Base-by-base conservation (phyloP, 2,113 vertebrate species). In the Calyptomena viridis region DNA sequence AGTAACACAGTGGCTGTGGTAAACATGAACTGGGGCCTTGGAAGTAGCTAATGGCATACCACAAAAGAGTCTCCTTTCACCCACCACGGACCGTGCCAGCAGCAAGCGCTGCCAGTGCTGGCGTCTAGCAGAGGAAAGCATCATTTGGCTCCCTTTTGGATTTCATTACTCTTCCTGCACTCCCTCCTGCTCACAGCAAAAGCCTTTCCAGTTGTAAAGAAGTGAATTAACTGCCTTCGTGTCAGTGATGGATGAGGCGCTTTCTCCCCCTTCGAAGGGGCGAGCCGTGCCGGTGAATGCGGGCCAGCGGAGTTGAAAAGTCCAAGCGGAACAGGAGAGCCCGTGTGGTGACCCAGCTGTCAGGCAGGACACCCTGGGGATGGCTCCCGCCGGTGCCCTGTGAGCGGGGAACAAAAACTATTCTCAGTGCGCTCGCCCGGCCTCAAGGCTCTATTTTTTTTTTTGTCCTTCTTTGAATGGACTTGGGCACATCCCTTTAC, bases 191-290 rank as follows among this genome's bases (percentile, higher is more conserved):
- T 82, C 73, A 22, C 90, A 94, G 95, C 93, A 62, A 55, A 89
- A 80, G 93, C 93, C 94, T 95, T 96, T 97, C 97, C 91, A 79
- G 94, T 97, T 94, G 94, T 94, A 94, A 96, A 97, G 95, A 30
- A 91, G 96, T 30, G 89, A 97, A 97, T 96, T 97, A 95, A 91
- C 89, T 97, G 94, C 88, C 91, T 95, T 55, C 7, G 4, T 98
- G 98, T 98, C 98, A 98, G 98, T 98, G 98, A 98, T 98, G 92
- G 98, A 98, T 98, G 98, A 98, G 97, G 95, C 93, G 52, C 87
- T 98, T 98, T 97, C 98, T 97, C 64, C 94, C 91, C 93, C 97
- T 98, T 98, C 98, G 98, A 98, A 98, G 97, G 79, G 85, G 35
- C 55, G n/a, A 83, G 63, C 74, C 23, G 28, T 93, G 95, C 75